These are phyloP conservation scores for Hermodice carunculata DNA, from an alignment of 2,888 invertebrate species.

Conservation along the genomic window DNA sequence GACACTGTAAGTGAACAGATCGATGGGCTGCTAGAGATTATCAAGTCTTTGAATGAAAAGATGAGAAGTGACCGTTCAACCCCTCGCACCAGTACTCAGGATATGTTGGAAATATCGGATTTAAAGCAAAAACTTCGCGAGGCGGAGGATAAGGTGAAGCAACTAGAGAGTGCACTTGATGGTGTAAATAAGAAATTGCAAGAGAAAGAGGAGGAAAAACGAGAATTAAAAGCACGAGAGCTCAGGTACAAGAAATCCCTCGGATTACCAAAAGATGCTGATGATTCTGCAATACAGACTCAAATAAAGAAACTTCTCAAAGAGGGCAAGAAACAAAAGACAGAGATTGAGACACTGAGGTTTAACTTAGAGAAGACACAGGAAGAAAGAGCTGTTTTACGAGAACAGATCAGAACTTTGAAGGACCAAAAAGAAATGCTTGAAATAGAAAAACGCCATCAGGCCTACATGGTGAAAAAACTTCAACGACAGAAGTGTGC, in stretches of 20 bases:
- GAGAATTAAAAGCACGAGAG: conserved; percentile 18
- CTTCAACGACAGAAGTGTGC: conserved; percentile 27
- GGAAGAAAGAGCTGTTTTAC: neutral
- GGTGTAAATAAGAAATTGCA: conserved; percentile 9
- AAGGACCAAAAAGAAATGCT: conserved; percentile 38
- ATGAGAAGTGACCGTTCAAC: too few species aligned
- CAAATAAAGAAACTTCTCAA: conserved; percentile 21
- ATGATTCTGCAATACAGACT: conserved; percentile 22
- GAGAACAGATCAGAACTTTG: conserved; percentile 21
- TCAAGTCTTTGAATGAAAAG: too few species aligned
- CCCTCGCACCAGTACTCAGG: too few species aligned
- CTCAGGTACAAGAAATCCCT: conserved; percentile 28
- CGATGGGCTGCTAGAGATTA: too few species aligned
- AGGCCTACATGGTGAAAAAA: conserved; percentile 38
- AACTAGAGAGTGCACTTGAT: conserved; percentile 22
- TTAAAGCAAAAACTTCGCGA: conserved; percentile 28
- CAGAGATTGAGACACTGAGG: conserved; percentile 26
- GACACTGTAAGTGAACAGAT: too few species aligned
- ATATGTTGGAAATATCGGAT: conserved; percentile 16
- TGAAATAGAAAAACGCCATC: conserved; percentile 37
- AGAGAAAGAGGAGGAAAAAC: conserved; percentile 18
- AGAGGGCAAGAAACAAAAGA: conserved; percentile 21
- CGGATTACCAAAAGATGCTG: conserved; percentile 18
- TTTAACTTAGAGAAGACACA: conserved; percentile 17
- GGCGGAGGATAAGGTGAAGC: conserved; percentile 21